phyloP scores from a whole-genome alignment of 1,140 invertebrate genomes.

The Achroia grisella region DNA sequence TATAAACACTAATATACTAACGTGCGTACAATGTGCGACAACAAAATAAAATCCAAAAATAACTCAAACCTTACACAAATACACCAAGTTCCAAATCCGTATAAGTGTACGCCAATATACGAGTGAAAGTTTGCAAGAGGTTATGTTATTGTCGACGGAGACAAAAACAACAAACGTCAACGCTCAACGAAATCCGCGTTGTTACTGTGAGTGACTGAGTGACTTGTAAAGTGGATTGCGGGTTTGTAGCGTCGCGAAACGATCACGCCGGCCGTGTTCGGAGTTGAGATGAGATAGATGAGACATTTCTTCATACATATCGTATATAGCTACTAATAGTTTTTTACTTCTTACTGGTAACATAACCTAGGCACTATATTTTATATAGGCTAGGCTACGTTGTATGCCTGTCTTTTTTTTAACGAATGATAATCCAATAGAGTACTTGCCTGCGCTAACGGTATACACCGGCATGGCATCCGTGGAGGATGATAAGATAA shows the following conservation, averaged over 20 bases:
- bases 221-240: slow-evolving; percentile 41
- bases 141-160: slow-evolving; percentile 41
- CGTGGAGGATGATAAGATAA: too few species aligned
- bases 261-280: background rate
- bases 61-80: slow-evolving; percentile 8
- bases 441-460: too few species aligned
- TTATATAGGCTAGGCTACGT: too few species aligned
- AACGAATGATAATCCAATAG: too few species aligned
- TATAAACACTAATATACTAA: slow-evolving; percentile 28
- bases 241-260: slow-evolving; percentile 7
- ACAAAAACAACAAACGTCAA: slow-evolving; percentile 26
- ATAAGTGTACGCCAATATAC: slow-evolving; percentile 5
- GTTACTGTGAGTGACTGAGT: slow-evolving; percentile 30
- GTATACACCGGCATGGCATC: too few species aligned
- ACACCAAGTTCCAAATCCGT: too few species aligned
- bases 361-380: too few species aligned
- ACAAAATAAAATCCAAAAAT: background rate
- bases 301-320: too few species aligned
- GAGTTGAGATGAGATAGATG: background rate
- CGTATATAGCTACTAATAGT: too few species aligned
- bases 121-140: slow-evolving; percentile 37
- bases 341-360: too few species aligned
- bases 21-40: slow-evolving; percentile 1
- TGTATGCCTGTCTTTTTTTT: too few species aligned
- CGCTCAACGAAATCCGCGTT: slow-evolving; percentile 32